Evolutionary conservation across 2,797 vertebrate genomes (phyloP), one percentile per base, ranked within the genome.

Genomic region (Typhlichthys subterraneus): DNA sequence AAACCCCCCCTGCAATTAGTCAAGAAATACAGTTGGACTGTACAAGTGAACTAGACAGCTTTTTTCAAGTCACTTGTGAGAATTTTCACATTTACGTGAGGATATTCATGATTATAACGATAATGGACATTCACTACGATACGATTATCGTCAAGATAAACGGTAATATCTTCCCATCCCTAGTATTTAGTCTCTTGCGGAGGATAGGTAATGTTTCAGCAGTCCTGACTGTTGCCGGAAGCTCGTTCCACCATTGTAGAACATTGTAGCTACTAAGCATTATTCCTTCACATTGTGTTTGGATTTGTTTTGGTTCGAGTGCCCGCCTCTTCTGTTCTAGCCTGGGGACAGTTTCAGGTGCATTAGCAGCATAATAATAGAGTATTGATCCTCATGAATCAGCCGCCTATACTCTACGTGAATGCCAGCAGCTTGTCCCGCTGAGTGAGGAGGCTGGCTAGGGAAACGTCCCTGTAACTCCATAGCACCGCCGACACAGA

Each of bases 311-410:
- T 15, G 33, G 1, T 57, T 61, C 48, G 53, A 51, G 15, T 55
- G 59, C 5, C 23, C 48, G 29, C 45, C 69, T 3, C 45, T 54
- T 59, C 42, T 51, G 64, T 65, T 72, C 54, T 47, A 56, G 57
- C 64, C 70, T 0, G 23, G 74, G 73, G 64, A 62, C 61, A 63
- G 47, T 31, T 77, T 73, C 63, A 76, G 76, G 56, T 68, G 71
- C 63, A 84, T 85, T 85, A 81, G 63, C 0, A 0, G 38, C 38
- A 57, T 73, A 82, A 84, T 82, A 75, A 84, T 80, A 67, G 65
- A 64, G 76, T 86, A 87, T 88, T 83, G 86, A 88, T 87, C 71
- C 73, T 77, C 65, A 78, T 67, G 66, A 76, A 77, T 77, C 69
- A 55, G 61, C 73, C 45, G 50, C 15, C 71, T 76, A 72, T 53